These are phyloP conservation scores for Ceratina australensis DNA, from an alignment of 1,140 invertebrate genomes.

Conservation along the genomic window DNA sequence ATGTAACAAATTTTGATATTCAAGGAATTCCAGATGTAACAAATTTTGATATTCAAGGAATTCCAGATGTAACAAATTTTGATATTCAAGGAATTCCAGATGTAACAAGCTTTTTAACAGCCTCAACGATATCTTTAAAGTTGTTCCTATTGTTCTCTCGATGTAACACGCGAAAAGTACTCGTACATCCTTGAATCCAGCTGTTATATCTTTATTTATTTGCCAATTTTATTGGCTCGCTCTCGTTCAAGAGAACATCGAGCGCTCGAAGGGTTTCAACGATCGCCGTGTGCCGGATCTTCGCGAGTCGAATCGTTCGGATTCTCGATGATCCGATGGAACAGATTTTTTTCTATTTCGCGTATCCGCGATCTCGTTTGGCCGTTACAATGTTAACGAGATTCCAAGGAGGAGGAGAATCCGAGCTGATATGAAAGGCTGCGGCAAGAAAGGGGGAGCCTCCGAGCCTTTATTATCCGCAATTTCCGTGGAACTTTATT, in stretches of 20 bases:
- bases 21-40: no score
- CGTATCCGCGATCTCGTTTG: not conserved
- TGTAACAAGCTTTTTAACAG: no score
- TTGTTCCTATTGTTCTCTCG: no score
- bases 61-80: no score
- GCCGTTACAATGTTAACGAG: constrained; percentile 28
- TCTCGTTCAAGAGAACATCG: not conserved
- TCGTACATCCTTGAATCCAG: no score
- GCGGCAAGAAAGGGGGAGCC: constrained; percentile 8
- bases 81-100: no score
- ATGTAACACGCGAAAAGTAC: no score
- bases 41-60: no score
- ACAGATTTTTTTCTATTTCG: not conserved
- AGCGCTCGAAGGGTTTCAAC: not conserved
- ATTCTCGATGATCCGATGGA: not conserved
- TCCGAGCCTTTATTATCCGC: constrained; percentile 27
- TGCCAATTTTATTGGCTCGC: no score
- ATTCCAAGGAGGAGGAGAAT: not conserved
- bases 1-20: no score
- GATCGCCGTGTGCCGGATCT: not conserved
- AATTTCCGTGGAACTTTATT: constrained; percentile 33
- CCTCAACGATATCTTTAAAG: no score
- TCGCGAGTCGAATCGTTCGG: not conserved
- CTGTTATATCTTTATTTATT: no score
- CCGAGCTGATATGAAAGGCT: not conserved